These are phyloP conservation scores for Trinectes maculatus DNA, from an alignment of 2,113 vertebrate genomes.

Conservation along the genomic window DNA sequence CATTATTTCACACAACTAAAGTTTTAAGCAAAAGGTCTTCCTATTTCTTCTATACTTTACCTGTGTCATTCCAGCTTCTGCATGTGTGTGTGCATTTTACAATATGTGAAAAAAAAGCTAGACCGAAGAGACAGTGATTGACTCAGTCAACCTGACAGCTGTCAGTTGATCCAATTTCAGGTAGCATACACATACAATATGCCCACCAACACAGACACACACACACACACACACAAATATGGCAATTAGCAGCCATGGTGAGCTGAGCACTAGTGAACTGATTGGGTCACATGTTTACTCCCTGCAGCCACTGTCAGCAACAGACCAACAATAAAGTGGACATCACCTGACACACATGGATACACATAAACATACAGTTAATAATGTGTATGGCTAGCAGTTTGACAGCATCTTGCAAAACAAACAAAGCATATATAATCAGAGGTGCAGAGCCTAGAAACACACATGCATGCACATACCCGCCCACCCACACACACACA, in stretches of 20 bases:
- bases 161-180: conserved; percentile 70
- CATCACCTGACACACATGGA: conserved; percentile 55
- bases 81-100: conserved; percentile 2
- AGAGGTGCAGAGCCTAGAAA: conserved; percentile 13
- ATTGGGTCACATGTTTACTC: conserved; percentile 73
- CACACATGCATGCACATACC: neutral
- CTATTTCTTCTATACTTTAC: conserved; percentile 1
- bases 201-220: neutral
- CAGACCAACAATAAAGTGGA: conserved; percentile 43
- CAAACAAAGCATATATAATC: conserved; percentile 32
- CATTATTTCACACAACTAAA: neutral
- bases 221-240: conserved; percentile 46
- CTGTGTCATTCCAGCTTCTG: neutral
- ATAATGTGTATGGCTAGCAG: neutral
- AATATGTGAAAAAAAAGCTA: conserved; percentile 26
- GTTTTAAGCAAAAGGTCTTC: neutral
- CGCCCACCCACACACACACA: conserved; percentile 1
- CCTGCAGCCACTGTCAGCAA: conserved; percentile 74
- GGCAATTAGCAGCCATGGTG: conserved; percentile 73
- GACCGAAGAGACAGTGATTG: conserved; percentile 43
- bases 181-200: conserved; percentile 41
- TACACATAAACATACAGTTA: conserved; percentile 18
- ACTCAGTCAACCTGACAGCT: conserved; percentile 74
- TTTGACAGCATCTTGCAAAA: conserved; percentile 30
- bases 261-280: conserved; percentile 65